Conservation (phyloP, 92 coral and sea anemone species). For the Siderastrea siderea region DNA sequence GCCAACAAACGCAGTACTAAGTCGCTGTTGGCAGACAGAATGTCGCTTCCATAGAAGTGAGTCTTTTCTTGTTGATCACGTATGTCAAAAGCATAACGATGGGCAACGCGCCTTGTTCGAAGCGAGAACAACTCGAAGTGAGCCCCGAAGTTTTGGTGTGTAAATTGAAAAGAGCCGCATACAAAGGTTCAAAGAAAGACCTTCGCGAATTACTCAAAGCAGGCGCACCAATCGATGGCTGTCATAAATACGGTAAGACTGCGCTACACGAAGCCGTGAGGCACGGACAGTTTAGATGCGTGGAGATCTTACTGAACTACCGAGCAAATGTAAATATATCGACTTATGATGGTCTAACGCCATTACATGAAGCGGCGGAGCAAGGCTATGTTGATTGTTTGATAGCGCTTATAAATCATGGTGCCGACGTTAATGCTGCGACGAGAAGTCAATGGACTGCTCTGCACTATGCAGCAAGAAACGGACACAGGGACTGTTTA, state of each 20-base stretch:
- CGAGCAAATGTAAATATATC: constrained; percentile 98
- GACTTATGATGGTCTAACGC: constrained; percentile 97
- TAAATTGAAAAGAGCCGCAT: constrained; percentile 94
- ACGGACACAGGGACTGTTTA: constrained; percentile 96
- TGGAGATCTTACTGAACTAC: constrained; percentile 94
- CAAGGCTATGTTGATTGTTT: constrained; percentile 99
- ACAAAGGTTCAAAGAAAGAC: constrained; percentile 98
- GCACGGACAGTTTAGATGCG: constrained; percentile 97
- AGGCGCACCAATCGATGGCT: constrained; percentile 98
- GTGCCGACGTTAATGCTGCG: constrained; percentile 94
- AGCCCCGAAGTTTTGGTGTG: constrained; percentile 97
- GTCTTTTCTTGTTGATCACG: constrained; percentile 63
- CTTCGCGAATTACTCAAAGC: constrained; percentile 94
- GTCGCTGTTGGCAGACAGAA: constrained; percentile 82
- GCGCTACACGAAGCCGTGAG: constrained; percentile 99
- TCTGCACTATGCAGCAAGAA: constrained; percentile 97
- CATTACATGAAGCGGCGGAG: constrained; percentile 98
- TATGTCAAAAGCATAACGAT: constrained; percentile 85
- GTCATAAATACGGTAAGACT: constrained; percentile 98
- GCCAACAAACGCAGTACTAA: constrained; percentile 79
- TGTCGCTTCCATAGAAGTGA: constrained; percentile 81
- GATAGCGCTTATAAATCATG: constrained; percentile 93
- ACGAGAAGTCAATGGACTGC: constrained; percentile 99
- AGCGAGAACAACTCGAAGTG: constrained; percentile 93
- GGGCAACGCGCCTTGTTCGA: constrained; percentile 98